Base-by-base conservation (phyloP, 2,888 invertebrate genomes). In the Tortrix viridana region DNA sequence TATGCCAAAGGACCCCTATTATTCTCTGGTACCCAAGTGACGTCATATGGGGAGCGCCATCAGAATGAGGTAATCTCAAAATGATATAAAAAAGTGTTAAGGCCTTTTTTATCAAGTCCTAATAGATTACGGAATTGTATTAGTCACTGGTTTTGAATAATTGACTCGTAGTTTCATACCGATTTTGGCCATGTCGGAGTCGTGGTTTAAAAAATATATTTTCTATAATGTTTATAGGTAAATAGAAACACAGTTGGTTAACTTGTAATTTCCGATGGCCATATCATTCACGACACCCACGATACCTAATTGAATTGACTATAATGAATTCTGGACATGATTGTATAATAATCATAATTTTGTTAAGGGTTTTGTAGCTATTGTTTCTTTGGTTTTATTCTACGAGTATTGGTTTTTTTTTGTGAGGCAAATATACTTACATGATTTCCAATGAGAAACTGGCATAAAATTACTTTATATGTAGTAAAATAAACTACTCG, bases 31-130 rank as follows among this genome's bases (percentile, higher is more conserved):
- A 53, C 75, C 75, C 76, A 77, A 74, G 72, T 86, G 84, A 86
- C 84, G 83, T 87, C 85, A 69, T 73, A 46, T 50, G 72, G 74
- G 76, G 77, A 80, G 77, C 76, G 78, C 79, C 76, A 71, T 60
- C 65, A 66, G 71, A 69, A 84, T 88, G 87, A 88, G 81, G 85
- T 86, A 86, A 88, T 84, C 81, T 79, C 64, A 69, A 71, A 77
- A 74, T 69, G 74, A 75, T 71, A 66, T 71, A 81, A 81, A 78
- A 80, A 79, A 75, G 66, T 77, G 76, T 80, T 75, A 74, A 72
- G 65, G 75, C 71, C 67, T 68, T 74, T 76, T 76, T 71, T 73
- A 75, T 71, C 69, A 70, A 69, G 74, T 72, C 68, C 74, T 77
- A 71, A 73, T 70, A 73, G 67, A 74, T 75, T 77, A 74, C 74